A percentile compares a stretch with the other conserved stretches of the same genome.
Conservation (phyloP, 2,888 invertebrate species). For the Nesidiocoris tenuis region DNA sequence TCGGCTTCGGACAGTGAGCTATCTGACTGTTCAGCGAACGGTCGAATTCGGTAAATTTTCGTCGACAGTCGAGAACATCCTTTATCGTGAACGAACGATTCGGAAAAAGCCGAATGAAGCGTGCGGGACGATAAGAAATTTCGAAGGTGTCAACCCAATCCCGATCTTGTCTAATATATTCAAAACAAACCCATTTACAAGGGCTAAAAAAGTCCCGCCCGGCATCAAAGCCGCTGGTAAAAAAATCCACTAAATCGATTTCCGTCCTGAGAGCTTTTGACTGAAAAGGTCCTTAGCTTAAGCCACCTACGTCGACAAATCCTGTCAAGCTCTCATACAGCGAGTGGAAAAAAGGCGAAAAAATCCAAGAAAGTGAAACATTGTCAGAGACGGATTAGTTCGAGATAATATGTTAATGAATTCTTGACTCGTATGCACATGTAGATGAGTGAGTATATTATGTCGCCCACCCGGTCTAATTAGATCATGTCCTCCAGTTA, state of each 20-base stretch:
- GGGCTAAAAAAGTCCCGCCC: background rate
- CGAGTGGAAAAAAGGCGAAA: background rate
- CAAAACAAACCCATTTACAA: background rate
- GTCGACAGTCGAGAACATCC: no score
- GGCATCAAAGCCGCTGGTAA: background rate
- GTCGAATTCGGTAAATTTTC: no score
- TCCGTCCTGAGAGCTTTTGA: background rate
- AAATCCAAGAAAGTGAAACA: background rate
- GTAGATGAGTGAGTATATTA: background rate
- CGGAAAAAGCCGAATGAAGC: background rate
- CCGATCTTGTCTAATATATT: background rate
- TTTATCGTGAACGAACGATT: no score
- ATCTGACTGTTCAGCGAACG: no score
- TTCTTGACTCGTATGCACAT: background rate
- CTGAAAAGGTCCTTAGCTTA: background rate
- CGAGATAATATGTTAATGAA: background rate
- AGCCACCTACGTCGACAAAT: background rate
- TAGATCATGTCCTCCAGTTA: background rate
- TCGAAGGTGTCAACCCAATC: background rate
- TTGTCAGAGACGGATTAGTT: background rate
- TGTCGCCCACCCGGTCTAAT: background rate
- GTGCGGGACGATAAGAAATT: background rate
- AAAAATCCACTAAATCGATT: background rate
- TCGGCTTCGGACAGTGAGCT: no score
- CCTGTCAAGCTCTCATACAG: background rate